Conservation (phyloP, 2,797 vertebrate genomes). For the Acanthurus tractus region DNA sequence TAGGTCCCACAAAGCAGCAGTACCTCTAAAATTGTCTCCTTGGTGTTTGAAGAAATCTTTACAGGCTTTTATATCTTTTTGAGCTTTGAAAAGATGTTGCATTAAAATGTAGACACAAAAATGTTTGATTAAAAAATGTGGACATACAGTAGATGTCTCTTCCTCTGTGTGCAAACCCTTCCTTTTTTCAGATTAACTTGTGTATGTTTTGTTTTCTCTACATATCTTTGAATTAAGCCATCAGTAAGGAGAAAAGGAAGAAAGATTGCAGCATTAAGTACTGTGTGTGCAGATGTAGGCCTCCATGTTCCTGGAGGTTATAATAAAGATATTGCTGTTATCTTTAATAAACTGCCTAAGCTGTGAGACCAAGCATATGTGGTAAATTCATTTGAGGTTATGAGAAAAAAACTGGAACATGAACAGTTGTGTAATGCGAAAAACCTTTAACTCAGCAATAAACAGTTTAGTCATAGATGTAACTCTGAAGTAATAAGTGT, state of each 20-base stretch:
- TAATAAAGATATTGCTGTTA: constrained; percentile 45
- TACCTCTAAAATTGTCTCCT: constrained; percentile 30
- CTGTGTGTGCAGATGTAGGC: constrained; percentile 26
- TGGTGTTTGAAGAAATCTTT: constrained; percentile 49
- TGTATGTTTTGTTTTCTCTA: constrained; percentile 41
- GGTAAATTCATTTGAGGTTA: constrained; percentile 8
- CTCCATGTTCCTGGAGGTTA: constrained; percentile 36
- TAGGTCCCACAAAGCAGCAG: constrained; percentile 26
- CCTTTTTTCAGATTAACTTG: constrained; percentile 37
- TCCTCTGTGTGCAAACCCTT: constrained; percentile 33
- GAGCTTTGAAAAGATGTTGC: constrained; percentile 53
- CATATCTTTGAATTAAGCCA: constrained; percentile 45
- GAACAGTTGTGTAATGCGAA: constrained; percentile 11
- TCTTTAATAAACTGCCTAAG: constrained; percentile 72
- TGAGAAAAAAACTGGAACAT: not conserved
- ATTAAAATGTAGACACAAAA: constrained; percentile 54
- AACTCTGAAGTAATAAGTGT: not conserved
- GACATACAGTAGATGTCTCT: constrained; percentile 27
- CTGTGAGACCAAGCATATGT: constrained; percentile 42
- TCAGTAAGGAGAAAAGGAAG: constrained; percentile 16
- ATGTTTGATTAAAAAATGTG: constrained; percentile 22
- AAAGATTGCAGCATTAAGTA: constrained; percentile 59
- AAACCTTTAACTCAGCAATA: not conserved
- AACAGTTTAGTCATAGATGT: not conserved
- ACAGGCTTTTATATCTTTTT: constrained; percentile 40